These are phyloP conservation scores for Craseonycteris thonglongyai DNA, from an alignment of 2,113 vertebrate genomes.

Conservation along the genomic window DNA sequence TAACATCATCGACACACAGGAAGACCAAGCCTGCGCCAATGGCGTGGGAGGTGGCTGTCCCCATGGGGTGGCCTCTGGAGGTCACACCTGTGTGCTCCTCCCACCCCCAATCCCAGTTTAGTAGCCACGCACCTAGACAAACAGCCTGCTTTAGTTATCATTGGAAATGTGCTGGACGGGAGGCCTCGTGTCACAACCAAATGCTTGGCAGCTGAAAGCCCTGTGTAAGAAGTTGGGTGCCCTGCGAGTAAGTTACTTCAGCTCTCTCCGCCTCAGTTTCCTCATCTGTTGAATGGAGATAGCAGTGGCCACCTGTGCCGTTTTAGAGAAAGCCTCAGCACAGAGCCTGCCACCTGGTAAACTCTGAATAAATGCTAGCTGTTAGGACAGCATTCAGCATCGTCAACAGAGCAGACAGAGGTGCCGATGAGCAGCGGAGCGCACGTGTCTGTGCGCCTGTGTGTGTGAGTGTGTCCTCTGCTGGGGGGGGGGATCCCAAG, in stretches of 20 bases:
- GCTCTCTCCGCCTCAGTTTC: neutral
- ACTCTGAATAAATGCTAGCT: neutral
- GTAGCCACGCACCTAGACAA: neutral
- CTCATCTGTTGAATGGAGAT: neutral
- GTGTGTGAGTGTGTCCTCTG: neutral
- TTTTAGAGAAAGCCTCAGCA: neutral
- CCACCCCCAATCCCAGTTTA: neutral
- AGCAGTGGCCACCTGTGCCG: rapidly evolving
- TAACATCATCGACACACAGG: neutral
- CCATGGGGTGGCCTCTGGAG: neutral
- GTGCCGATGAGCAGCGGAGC: neutral
- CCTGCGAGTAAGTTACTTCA: too few species aligned
- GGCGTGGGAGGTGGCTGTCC: neutral
- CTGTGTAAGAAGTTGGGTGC: neutral
- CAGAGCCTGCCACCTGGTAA: neutral
- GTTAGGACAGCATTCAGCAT: neutral
- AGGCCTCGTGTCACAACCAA: neutral
- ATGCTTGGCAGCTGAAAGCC: neutral
- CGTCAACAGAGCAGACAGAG: neutral
- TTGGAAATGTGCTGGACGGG: neutral
- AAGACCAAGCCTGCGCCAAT: rapidly evolving
- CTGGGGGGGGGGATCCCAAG: too few species aligned
- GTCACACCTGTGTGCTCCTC: rapidly evolving
- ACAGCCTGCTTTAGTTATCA: neutral
- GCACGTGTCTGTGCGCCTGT: neutral